These are phyloP conservation scores for Asarcornis scutulata DNA, from an alignment of 2,113 vertebrate species.

Conservation along the genomic window DNA sequence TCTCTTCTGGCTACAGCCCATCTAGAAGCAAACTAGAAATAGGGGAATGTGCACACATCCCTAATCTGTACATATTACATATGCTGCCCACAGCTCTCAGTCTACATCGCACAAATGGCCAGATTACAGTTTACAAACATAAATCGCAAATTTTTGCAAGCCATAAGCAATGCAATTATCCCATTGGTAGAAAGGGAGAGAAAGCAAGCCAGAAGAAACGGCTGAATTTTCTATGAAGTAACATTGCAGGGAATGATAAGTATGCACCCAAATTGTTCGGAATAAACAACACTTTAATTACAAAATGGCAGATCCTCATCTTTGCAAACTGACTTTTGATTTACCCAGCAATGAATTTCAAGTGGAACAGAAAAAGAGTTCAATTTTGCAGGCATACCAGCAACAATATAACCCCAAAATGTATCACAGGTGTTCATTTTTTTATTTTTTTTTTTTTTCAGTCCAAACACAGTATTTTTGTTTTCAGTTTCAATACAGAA, in stretches of 20 bases:
- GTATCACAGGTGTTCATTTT: background rate
- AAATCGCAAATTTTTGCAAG: background rate
- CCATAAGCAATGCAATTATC: background rate
- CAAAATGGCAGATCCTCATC: background rate
- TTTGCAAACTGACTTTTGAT: conserved; percentile 14
- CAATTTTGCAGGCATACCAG: background rate
- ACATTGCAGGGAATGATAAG: background rate
- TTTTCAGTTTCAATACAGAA: conserved; percentile 23
- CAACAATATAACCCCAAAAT: background rate
- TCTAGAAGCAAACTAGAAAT: background rate
- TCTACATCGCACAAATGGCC: background rate
- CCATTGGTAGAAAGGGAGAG: background rate
- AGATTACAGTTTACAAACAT: background rate
- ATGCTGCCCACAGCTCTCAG: background rate
- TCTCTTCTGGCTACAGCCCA: background rate
- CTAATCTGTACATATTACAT: background rate
- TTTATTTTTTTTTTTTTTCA: background rate
- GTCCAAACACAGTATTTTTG: background rate
- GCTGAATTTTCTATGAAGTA: background rate
- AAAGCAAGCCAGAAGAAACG: background rate
- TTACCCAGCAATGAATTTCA: background rate
- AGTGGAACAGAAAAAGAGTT: background rate
- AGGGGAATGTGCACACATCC: too few relatives aligned
- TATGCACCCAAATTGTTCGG: background rate
- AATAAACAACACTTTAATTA: background rate